phyloP scores from a whole-genome alignment of 2,888 invertebrate species.

The Tetragnatha montana region DNA sequence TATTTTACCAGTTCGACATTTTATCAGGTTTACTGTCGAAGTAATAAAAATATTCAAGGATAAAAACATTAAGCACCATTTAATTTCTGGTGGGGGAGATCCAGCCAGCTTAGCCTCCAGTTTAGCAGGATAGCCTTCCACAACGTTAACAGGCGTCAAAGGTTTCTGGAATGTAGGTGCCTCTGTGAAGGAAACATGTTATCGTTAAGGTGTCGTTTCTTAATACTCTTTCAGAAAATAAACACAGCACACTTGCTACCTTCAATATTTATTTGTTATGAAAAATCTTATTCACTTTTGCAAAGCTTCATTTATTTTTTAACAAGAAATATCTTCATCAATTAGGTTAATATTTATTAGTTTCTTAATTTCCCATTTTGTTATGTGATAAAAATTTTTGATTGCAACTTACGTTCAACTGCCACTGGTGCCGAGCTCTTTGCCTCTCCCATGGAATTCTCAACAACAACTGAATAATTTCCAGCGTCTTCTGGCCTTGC shows the following conservation, averaged over 20 bases:
- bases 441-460: constrained; percentile 84
- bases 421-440: constrained; percentile 72
- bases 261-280: neutral
- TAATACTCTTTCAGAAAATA: no score
- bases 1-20: neutral
- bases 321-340: neutral
- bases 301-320: neutral
- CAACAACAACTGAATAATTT: constrained; percentile 85
- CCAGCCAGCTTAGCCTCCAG: constrained; percentile 72
- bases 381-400: neutral
- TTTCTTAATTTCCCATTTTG: neutral
- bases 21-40: no score
- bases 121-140: constrained; percentile 85
- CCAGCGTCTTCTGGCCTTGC: constrained; percentile 86
- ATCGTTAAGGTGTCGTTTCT: neutral
- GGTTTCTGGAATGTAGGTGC: constrained; percentile 71
- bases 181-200: constrained; percentile 46
- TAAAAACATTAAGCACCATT: constrained; percentile 67
- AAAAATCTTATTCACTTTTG: no score
- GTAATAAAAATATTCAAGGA: no score
- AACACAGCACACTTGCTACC: neutral
- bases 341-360: neutral
- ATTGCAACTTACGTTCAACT: constrained; percentile 70
- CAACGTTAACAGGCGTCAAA: constrained; percentile 81
- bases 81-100: constrained; percentile 71